phyloP scores from a whole-genome alignment of 2,113 vertebrate species.

The Poeciliopsis turrubarensis region DNA sequence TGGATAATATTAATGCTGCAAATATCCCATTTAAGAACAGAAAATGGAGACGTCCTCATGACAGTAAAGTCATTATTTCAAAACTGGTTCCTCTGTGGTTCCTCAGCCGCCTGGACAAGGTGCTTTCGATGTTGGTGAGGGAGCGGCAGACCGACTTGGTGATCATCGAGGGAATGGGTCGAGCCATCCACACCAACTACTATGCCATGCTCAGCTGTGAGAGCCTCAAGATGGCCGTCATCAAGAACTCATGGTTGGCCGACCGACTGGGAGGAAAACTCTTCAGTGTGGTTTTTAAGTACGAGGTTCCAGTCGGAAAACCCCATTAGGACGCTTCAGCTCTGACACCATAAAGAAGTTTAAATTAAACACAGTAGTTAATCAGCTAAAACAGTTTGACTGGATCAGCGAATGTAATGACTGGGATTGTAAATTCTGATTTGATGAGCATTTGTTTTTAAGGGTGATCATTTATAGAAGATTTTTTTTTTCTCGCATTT shows the following conservation, averaged over 20 bases:
- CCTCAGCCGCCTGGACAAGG: slow-evolving; percentile 92
- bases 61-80: too few relatives aligned
- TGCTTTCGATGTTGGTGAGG: slow-evolving; percentile 86
- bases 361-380: background rate
- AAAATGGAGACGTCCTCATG: background rate
- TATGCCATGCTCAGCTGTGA: slow-evolving; percentile 89
- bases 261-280: slow-evolving; percentile 94
- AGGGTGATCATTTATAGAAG: slow-evolving; percentile 14
- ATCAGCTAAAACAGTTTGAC: background rate
- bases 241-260: slow-evolving; percentile 98
- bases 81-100: background rate
- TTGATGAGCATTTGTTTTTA: slow-evolving; percentile 33
- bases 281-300: slow-evolving; percentile 99
- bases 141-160: slow-evolving; percentile 92
- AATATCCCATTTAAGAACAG: background rate
- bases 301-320: slow-evolving; percentile 83
- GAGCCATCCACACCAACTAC: slow-evolving; percentile 98
- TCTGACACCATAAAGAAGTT: background rate
- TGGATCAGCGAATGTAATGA: slow-evolving; percentile 52
- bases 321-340: slow-evolving; percentile 43
- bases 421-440: slow-evolving; percentile 31
- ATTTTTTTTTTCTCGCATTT: background rate
- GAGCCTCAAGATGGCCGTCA: slow-evolving; percentile 95
- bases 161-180: slow-evolving; percentile 97
- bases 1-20: background rate